These are phyloP conservation scores for Nasonia giraulti DNA, from an alignment of 1,140 invertebrate species.

Conservation along the genomic window DNA sequence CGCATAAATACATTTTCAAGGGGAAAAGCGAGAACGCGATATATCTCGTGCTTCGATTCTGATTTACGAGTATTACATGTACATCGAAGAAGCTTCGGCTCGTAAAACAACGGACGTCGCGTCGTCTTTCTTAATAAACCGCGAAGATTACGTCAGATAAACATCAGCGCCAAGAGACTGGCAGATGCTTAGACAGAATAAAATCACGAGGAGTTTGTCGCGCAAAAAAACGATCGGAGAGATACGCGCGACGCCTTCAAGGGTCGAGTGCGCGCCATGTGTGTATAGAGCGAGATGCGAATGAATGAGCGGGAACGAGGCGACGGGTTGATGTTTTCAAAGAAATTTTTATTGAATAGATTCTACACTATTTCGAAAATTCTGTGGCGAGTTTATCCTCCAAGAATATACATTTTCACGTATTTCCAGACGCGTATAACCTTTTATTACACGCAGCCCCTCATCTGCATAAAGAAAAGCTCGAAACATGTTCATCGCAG, in stretches of 20 bases:
- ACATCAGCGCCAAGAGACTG: not conserved
- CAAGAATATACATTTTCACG: no score
- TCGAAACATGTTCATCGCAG: not conserved
- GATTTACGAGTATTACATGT: not conserved
- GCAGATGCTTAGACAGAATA: constrained; percentile 19
- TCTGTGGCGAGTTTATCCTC: no score
- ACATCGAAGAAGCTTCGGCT: not conserved
- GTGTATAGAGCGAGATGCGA: not conserved
- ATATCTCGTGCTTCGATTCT: no score
- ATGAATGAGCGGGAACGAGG: no score
- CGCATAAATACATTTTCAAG: not conserved
- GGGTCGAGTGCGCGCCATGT: not conserved
- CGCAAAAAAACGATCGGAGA: not conserved
- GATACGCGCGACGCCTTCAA: not conserved
- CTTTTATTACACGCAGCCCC: no score
- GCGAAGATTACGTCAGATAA: not conserved
- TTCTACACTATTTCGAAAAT: no score
- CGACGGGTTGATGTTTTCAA: no score
- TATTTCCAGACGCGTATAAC: no score
- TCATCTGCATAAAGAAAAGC: not conserved
- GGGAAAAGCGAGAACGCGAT: not conserved
- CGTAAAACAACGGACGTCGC: not conserved
- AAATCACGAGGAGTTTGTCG: not conserved
- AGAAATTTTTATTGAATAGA: no score
- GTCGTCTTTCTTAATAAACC: not conserved